Percentiles rank a stretch among this genome's conserved stretches.
Conservation (phyloP, 2,113 vertebrate species). For the Notechis scutatus region DNA sequence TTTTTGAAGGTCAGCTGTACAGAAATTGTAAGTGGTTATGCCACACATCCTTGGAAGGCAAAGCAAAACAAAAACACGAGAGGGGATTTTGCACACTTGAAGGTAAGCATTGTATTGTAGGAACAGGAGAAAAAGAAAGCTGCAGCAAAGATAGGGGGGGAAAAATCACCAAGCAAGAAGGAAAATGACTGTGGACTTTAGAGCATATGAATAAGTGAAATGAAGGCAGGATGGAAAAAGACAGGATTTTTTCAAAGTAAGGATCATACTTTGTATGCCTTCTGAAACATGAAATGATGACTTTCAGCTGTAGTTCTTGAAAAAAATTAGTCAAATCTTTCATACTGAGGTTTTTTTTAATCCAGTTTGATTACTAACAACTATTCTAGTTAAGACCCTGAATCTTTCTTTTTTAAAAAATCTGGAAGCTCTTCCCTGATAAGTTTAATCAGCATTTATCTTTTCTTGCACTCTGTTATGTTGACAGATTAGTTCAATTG, state of each 20-base stretch:
- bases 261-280: conserved; percentile 40
- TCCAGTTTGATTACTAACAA: not conserved
- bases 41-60: conserved; percentile 50
- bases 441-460: not conserved
- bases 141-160: not conserved
- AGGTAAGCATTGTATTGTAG: conserved; percentile 34
- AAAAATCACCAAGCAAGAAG: conserved; percentile 22
- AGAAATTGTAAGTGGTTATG: conserved; percentile 60
- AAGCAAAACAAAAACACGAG: not conserved
- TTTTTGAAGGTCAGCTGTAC: conserved; percentile 66
- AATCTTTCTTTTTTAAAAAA: not conserved
- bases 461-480: conserved; percentile 1
- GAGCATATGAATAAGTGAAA: conserved; percentile 27
- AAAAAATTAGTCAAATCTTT: not conserved
- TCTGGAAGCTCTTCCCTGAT: not conserved
- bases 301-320: conserved; percentile 22
- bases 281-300: not conserved
- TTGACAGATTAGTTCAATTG: conserved; percentile 11
- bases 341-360: conserved; percentile 2
- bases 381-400: conserved; percentile 1
- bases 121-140: not conserved
- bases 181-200: conserved; percentile 26
- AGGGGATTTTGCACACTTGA: conserved; percentile 38
- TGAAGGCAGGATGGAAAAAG: conserved; percentile 35
- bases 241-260: conserved; percentile 43